A percentile compares a stretch with the other conserved stretches of the same genome.
Conservation (phyloP, 92 coral and sea anemone species). For the Siderastrea siderea region DNA sequence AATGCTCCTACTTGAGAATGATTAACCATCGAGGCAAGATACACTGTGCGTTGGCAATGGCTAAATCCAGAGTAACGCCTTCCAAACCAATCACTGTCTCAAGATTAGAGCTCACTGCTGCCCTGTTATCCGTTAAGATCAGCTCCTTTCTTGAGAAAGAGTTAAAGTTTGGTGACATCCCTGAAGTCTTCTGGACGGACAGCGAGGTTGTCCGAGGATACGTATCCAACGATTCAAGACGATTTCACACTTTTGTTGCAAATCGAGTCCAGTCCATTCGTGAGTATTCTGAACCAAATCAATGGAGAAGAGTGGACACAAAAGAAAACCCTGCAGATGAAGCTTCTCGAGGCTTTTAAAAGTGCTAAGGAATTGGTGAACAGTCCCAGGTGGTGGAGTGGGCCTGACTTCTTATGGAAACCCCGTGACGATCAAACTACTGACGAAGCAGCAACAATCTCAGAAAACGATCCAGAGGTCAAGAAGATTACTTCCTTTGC, state of each 20-base stretch:
- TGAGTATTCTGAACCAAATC: not conserved
- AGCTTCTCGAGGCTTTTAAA: not conserved
- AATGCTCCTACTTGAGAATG: constrained; percentile 8
- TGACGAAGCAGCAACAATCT: not conserved
- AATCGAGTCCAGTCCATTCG: not conserved
- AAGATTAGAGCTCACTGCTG: constrained; percentile 2
- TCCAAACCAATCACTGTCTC: constrained; percentile 1
- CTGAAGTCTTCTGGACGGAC: constrained; percentile 15
- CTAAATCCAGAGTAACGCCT: not conserved
- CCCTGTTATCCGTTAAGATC: not conserved
- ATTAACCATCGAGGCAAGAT: not conserved
- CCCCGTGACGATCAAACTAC: constrained; percentile 1
- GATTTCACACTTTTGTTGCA: constrained; percentile 4
- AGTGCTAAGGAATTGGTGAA: not conserved
- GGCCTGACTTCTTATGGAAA: constrained; percentile 15
- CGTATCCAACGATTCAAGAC: not conserved
- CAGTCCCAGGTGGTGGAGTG: constrained; percentile 24
- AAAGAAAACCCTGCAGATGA: not conserved
- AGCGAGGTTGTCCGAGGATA: constrained; percentile 3
- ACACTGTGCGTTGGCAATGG: constrained; percentile 2
- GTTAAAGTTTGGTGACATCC: not conserved
- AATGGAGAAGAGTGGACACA: not conserved
- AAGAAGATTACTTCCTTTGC: not conserved
- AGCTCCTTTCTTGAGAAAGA: not conserved
- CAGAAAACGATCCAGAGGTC: not conserved